Conservation (phyloP, 2,797 vertebrate genomes). For the Nyctibius grandis region DNA sequence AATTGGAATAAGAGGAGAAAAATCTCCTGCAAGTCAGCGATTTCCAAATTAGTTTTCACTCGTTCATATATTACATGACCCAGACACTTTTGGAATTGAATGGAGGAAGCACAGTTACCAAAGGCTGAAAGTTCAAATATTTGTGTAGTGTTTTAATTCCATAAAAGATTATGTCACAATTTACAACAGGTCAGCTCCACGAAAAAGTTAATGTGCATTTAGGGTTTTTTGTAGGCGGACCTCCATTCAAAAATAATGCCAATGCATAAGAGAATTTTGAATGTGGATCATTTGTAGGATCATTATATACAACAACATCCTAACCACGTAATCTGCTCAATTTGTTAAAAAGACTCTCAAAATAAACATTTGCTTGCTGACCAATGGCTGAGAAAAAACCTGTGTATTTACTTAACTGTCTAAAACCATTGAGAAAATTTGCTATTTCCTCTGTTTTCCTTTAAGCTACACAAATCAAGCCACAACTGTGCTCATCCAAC, state of each 20-base stretch:
- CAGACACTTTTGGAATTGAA: background rate
- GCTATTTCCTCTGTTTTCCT: background rate
- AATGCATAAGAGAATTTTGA: background rate
- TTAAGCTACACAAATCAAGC: background rate
- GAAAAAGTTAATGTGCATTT: background rate
- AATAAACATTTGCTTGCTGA: background rate
- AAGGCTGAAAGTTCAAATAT: background rate
- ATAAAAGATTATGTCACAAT: background rate
- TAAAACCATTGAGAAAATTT: background rate
- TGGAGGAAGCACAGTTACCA: background rate
- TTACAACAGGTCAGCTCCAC: background rate
- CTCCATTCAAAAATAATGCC: background rate
- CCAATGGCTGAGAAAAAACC: background rate
- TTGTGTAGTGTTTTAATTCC: background rate
- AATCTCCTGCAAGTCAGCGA: background rate
- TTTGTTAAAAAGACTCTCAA: background rate
- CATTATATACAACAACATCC: background rate
- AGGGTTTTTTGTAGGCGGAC: background rate
- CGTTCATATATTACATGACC: background rate
- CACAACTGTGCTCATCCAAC: background rate
- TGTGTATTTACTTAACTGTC: background rate
- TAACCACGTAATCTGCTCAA: background rate
- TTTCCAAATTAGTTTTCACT: slow-evolving; percentile 30
- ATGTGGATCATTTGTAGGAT: background rate
- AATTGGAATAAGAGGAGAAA: background rate